Conservation (phyloP, 2,113 vertebrate species). For the Pandion haliaetus region DNA sequence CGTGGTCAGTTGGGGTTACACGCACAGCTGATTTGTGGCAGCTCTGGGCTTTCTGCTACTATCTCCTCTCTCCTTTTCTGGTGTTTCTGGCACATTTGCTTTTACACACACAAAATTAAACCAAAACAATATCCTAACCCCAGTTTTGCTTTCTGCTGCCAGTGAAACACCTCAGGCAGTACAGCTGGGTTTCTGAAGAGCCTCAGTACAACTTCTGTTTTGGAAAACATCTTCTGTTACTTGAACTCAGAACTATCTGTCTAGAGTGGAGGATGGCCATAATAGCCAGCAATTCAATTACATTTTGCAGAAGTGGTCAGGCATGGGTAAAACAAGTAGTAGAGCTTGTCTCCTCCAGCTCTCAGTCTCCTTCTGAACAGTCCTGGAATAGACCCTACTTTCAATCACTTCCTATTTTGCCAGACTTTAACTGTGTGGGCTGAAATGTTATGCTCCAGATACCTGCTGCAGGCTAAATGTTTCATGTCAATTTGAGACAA, state of each 20-base stretch:
- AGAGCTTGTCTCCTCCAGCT: neutral
- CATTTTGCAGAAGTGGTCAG: neutral
- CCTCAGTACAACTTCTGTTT: neutral
- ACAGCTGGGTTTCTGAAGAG: neutral
- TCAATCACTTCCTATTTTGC: neutral
- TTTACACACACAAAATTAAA: neutral
- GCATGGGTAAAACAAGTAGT: neutral
- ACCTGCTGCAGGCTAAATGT: neutral
- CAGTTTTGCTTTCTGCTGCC: neutral
- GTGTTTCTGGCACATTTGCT: neutral
- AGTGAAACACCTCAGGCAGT: neutral
- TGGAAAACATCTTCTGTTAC: neutral
- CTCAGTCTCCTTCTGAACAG: neutral
- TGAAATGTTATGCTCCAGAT: slow-evolving; percentile 13
- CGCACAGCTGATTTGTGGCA: neutral
- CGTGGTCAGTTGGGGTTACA: neutral
- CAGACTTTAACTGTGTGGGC: slow-evolving; percentile 6
- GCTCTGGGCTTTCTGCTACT: neutral
- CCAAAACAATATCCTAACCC: neutral
- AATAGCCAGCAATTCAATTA: neutral
- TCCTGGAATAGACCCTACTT: neutral
- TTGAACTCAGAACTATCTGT: neutral
- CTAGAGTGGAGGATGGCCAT: neutral
- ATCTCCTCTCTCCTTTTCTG: neutral
- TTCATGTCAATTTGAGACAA: neutral